A percentile compares a stretch with the other conserved stretches of the same genome.
phyloP scores from a whole-genome alignment of 2,888 invertebrate genomes.

The Polymixis flavicincta region DNA sequence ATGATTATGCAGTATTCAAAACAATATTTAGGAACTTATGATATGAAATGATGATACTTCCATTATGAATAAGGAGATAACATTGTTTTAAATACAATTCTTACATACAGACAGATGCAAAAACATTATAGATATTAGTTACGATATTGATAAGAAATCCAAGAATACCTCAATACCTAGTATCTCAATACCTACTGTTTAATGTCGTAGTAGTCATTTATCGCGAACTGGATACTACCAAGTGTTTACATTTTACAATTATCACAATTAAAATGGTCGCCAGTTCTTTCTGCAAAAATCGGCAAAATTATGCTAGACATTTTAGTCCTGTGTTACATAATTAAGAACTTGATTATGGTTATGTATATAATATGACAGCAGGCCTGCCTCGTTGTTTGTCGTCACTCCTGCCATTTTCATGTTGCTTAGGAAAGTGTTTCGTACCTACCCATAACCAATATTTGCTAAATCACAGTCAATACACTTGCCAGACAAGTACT shows the following conservation, averaged over 20 bases:
- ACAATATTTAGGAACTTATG: neutral
- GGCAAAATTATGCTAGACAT: neutral
- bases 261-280: constrained; percentile 9
- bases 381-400: too few relatives aligned
- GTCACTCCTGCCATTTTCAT: neutral
- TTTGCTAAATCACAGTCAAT: neutral
- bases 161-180: constrained; percentile 39
- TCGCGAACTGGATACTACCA: constrained; percentile 30
- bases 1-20: neutral
- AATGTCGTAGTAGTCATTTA: constrained; percentile 39
- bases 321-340: neutral
- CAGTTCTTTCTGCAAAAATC: neutral
- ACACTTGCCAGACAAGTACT: neutral
- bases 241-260: constrained; percentile 26
- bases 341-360: too few relatives aligned
- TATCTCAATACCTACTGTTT: constrained; percentile 29
- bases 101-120: constrained; percentile 7
- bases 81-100: neutral
- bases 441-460: neutral
- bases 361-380: too few relatives aligned
- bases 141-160: constrained; percentile 19
- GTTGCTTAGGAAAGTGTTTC: neutral
- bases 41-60: neutral
- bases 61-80: neutral
- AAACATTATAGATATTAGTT: constrained; percentile 7